Percentiles rank a stretch among this genome's conserved stretches.
These are phyloP conservation scores for Bombus haemorrhoidalis DNA, from an alignment of 1,140 invertebrate species.

Conservation along the genomic window DNA sequence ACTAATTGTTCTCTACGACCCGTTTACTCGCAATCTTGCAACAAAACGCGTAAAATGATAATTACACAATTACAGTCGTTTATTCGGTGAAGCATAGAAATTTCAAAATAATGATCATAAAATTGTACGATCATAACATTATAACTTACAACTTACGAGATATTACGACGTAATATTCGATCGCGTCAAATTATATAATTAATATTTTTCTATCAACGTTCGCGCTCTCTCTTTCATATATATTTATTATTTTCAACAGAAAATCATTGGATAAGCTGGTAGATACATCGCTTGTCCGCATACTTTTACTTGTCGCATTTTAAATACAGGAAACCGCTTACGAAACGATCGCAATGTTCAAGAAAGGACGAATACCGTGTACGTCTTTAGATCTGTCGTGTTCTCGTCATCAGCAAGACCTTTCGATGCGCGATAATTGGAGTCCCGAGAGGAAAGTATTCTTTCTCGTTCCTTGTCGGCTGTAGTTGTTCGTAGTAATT, in stretches of 20 bases:
- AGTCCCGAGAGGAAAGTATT: conserved; percentile 55
- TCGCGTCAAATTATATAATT: background rate
- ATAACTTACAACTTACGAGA: too few relatives aligned
- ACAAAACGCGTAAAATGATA: too few relatives aligned
- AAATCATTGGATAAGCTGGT: too few relatives aligned
- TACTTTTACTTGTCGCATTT: too few relatives aligned
- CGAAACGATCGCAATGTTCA: background rate
- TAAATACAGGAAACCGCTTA: background rate
- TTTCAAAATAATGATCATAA: background rate
- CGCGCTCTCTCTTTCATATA: background rate
- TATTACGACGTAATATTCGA: too few relatives aligned
- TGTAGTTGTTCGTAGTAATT: conserved; percentile 71
- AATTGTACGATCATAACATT: too few relatives aligned
- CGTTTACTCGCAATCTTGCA: background rate
- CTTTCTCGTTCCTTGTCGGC: conserved; percentile 46
- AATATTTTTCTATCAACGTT: background rate
- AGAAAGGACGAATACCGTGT: background rate
- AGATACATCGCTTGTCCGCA: too few relatives aligned
- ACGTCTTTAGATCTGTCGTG: background rate
- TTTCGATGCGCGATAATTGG: conserved; percentile 68
- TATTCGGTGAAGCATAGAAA: background rate
- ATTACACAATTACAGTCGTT: background rate
- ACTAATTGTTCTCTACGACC: background rate
- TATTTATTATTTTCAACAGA: background rate
- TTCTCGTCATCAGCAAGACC: conserved; percentile 28